Base-by-base conservation (phyloP, 2,113 vertebrate genomes). In the Coregonus clupeaformis region DNA sequence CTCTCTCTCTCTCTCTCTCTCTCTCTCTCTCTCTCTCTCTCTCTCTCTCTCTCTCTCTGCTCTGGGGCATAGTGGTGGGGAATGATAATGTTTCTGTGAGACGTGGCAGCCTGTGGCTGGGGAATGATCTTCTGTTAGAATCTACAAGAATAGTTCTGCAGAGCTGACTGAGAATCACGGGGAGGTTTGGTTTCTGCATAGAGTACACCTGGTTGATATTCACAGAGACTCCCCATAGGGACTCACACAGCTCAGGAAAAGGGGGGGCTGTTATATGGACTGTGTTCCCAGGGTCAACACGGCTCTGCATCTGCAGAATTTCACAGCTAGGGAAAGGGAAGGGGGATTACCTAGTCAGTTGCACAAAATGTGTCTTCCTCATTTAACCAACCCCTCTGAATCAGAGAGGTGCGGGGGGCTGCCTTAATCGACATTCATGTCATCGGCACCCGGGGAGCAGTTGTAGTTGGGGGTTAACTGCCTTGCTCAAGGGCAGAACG, bases 1-100 rank as follows among this genome's bases (percentile, higher is more conserved):
- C 32, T 24, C 32, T 62, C 72, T 16, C 70, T 45, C 42, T 74
- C 74, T 42, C 42, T 5, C 69, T 60, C 69, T 30, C 25, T n/a
- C 29, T 24, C 6, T n/a, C 6, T 1, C 9, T n/a, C n/a, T n/a
- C n/a, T n/a, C n/a, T n/a, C n/a, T n/a, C n/a, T n/a, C n/a, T n/a
- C n/a, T n/a, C n/a, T n/a, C n/a, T n/a, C n/a, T n/a, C n/a, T n/a
- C n/a, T n/a, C n/a, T n/a, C n/a, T n/a, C n/a, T n/a, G n/a, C n/a
- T n/a, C n/a, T n/a, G n/a, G n/a, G n/a, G 47, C 12, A 16, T 52
- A 16, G 47, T 16, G 4, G 14, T 52, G 47, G 57, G 20, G 18
- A 22, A 22, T 60, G n/a, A 60, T 55, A 6, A 47, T 20, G 52
- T 55, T 55, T 14, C 20, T 6, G 52, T 55, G 4, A 20, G 52